Percentiles rank a stretch among this genome's conserved stretches.
phyloP scores from a whole-genome alignment of 2,797 vertebrate genomes.

The Atherinosoma microstoma region DNA sequence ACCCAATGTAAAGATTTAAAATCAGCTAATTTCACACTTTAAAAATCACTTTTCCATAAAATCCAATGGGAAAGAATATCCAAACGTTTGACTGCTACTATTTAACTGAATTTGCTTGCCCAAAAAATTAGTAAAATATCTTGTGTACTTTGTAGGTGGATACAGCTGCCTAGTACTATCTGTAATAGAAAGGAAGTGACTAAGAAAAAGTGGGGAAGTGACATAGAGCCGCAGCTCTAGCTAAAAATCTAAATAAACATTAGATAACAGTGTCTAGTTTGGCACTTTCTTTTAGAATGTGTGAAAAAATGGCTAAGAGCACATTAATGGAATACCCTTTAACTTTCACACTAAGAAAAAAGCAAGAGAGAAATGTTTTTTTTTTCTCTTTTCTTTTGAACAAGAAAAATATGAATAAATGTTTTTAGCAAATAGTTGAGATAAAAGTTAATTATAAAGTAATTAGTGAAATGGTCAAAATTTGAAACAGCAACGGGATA shows the following conservation, averaged over 20 bases:
- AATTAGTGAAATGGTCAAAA: too few relatives aligned
- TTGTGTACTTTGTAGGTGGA: slow-evolving; percentile 1
- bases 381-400: too few relatives aligned
- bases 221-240: slow-evolving; percentile 7
- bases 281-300: background rate
- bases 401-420: too few relatives aligned
- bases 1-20: background rate
- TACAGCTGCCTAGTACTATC: background rate
- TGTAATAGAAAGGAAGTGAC: slow-evolving; percentile 6
- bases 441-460: too few relatives aligned
- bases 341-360: too few relatives aligned
- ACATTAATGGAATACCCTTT: background rate
- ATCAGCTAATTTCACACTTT: background rate
- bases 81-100: background rate
- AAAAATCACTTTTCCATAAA: background rate
- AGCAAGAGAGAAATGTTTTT: too few relatives aligned
- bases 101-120: background rate
- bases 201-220: slow-evolving; percentile 24
- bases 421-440: too few relatives aligned
- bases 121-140: background rate
- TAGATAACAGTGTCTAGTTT: slow-evolving; percentile 2
- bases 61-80: background rate
- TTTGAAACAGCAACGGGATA: too few relatives aligned
- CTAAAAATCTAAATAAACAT: slow-evolving; percentile 12
- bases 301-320: background rate